Evolutionary conservation across 1,140 invertebrate species (phyloP).

Genomic region (Stegodyphus mimosarum): DNA sequence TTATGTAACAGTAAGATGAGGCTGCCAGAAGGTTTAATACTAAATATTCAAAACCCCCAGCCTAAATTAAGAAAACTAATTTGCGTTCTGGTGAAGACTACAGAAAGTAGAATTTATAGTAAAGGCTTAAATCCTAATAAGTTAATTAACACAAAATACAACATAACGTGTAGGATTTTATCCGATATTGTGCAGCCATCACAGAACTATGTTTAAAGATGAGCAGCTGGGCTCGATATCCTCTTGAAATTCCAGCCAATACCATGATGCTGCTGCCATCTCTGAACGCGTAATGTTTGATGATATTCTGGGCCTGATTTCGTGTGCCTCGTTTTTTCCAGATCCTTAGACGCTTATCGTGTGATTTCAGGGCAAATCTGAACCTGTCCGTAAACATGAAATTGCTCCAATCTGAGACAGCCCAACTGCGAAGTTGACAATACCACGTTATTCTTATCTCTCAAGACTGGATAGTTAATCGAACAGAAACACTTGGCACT

Average conservation of each 20-base stretch:
- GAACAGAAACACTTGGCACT: neutral
- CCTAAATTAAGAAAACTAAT: no score
- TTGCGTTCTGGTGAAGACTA: no score
- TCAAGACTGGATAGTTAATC: neutral
- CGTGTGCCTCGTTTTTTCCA: neutral
- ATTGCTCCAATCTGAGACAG: neutral
- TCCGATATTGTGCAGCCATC: neutral
- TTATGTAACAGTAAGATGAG: no score
- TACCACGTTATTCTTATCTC: neutral
- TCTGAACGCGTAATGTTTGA: neutral
- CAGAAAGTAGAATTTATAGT: no score
- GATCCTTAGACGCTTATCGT: neutral
- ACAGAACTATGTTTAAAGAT: neutral
- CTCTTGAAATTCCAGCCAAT: neutral
- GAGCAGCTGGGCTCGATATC: neutral
- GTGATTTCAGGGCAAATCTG: neutral
- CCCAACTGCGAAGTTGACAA: neutral
- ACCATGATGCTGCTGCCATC: neutral
- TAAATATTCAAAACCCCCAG: no score
- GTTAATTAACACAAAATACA: neutral
- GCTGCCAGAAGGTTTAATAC: no score
- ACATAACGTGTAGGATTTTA: neutral
- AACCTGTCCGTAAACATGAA: neutral
- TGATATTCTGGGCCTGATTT: neutral
- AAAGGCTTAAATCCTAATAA: no score